These are phyloP conservation scores for Thymallus thymallus DNA, from an alignment of 2,113 vertebrate genomes.

Conservation along the genomic window DNA sequence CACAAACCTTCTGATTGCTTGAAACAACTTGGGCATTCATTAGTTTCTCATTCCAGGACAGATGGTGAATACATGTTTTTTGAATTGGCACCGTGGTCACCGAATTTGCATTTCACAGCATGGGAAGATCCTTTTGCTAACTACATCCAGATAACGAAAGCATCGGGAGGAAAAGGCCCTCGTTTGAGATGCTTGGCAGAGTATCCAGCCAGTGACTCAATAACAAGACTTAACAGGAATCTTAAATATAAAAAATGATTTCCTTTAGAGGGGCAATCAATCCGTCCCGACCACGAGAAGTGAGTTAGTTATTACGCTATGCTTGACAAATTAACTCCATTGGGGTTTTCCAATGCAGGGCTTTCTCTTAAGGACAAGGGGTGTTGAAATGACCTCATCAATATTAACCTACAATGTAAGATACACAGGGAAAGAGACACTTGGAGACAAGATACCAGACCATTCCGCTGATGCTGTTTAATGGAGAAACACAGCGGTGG, in stretches of 20 bases:
- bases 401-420: too few relatives aligned
- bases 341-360: neutral
- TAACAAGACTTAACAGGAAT: neutral
- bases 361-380: too few relatives aligned
- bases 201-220: neutral
- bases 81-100: neutral
- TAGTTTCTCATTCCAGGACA: slow-evolving; percentile 8
- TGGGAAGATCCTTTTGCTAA: slow-evolving; percentile 1
- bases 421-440: too few relatives aligned
- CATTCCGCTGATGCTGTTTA: too few relatives aligned
- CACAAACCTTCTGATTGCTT: slow-evolving; percentile 40
- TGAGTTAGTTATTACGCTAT: neutral
- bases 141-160: neutral
- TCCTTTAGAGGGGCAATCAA: neutral
- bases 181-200: neutral
- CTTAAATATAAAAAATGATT: too few relatives aligned
- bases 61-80: slow-evolving; percentile 21
- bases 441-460: too few relatives aligned
- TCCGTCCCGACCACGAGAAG: too few relatives aligned
- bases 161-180: neutral
- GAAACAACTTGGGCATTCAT: slow-evolving; percentile 47
- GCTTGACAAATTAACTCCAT: neutral
- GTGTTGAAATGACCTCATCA: too few relatives aligned
- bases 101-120: slow-evolving; percentile 25
- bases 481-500: too few relatives aligned